A percentile compares a stretch with the other conserved stretches of the same genome.
Conservation (phyloP, 2,888 invertebrate genomes). For the Drosophila meridionalis region DNA sequence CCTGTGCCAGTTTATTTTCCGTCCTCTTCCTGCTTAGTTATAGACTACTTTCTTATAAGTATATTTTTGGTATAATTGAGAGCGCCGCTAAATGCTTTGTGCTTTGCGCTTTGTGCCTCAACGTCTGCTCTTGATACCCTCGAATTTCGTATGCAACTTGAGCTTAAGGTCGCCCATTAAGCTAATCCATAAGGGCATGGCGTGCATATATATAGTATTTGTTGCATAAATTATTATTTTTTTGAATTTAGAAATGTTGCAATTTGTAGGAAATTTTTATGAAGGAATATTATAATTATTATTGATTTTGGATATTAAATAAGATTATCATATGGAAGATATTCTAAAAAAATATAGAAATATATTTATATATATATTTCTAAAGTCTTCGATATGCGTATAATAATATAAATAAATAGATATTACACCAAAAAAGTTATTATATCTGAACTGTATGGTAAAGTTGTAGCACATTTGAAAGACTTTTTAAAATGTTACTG, state of each 20-base stretch:
- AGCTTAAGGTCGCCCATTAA: not conserved
- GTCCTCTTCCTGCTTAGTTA: slow-evolving; percentile 35
- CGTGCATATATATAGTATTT: not conserved
- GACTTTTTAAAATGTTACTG: too few relatives aligned
- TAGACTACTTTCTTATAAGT: slow-evolving; percentile 45
- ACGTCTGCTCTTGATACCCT: slow-evolving; percentile 46
- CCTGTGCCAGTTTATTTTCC: slow-evolving; percentile 40
- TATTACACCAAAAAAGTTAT: too few relatives aligned
- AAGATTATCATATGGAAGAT: not conserved
- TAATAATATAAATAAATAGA: too few relatives aligned
- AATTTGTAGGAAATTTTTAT: not conserved
- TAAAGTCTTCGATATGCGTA: too few relatives aligned
- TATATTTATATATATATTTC: not conserved
- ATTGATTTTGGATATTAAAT: not conserved
- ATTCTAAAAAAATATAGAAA: not conserved
- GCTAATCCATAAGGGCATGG: not conserved
- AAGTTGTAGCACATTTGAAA: too few relatives aligned
- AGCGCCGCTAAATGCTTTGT: slow-evolving; percentile 62
- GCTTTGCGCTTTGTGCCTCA: slow-evolving; percentile 5
- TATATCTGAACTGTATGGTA: too few relatives aligned
- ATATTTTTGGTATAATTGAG: slow-evolving; percentile 74
- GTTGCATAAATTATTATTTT: not conserved
- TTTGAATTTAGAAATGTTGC: not conserved
- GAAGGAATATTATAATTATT: not conserved
- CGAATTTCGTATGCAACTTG: not conserved